These are phyloP conservation scores for Latrodectus geometricus DNA, from an alignment of 1,140 invertebrate species.

Conservation along the genomic window DNA sequence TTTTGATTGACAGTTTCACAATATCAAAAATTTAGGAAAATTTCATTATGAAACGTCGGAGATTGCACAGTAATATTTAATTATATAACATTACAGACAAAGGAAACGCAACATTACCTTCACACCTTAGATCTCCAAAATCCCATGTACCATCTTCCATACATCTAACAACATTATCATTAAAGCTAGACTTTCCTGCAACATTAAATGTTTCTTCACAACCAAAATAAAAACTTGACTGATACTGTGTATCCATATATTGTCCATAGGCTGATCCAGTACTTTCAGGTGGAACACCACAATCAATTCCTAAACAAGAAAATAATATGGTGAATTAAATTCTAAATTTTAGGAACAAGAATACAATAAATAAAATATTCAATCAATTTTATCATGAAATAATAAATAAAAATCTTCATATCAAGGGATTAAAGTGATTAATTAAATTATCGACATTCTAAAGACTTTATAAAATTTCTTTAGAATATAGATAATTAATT, in stretches of 20 bases:
- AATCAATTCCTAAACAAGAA: conserved; percentile 75
- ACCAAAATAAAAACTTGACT: conserved; percentile 94
- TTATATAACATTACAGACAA: too few species aligned
- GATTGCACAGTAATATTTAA: too few species aligned
- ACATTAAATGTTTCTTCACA: conserved; percentile 96
- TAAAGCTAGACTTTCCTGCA: conserved; percentile 88
- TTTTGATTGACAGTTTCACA: too few species aligned
- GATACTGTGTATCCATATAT: conserved; percentile 83
- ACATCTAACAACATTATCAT: conserved; percentile 93
- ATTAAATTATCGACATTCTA: too few species aligned
- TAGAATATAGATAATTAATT: too few species aligned
- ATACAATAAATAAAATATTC: too few species aligned
- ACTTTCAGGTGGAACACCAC: conserved; percentile 87
- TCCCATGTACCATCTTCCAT: conserved; percentile 95
- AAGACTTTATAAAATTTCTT: too few species aligned
- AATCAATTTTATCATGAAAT: too few species aligned
- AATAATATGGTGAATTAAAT: background rate
- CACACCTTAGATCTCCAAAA: conserved; percentile 95
- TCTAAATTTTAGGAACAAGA: background rate
- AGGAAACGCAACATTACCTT: conserved; percentile 71
- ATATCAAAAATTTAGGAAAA: too few species aligned
- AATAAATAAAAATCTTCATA: too few species aligned
- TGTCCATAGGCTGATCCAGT: conserved; percentile 94
- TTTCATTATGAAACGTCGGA: too few species aligned
- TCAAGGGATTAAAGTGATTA: too few species aligned